phyloP scores from a whole-genome alignment of 2,113 vertebrate genomes.

The Melanerpes aurifrons region DNA sequence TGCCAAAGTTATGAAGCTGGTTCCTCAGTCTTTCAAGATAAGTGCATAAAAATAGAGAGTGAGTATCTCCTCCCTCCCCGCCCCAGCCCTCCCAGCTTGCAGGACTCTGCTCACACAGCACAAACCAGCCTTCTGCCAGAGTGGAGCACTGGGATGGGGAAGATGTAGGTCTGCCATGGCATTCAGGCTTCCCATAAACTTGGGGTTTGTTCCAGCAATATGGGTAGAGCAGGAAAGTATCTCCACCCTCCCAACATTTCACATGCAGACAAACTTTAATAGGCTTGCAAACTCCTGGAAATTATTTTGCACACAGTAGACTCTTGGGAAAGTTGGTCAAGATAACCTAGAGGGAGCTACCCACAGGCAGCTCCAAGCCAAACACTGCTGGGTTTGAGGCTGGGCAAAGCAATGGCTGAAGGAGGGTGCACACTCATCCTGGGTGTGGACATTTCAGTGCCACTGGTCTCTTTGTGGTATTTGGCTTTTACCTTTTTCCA shows the following conservation, averaged over 20 bases:
- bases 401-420: neutral
- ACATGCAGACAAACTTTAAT: neutral
- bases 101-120: neutral
- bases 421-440: neutral
- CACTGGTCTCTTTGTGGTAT: neutral
- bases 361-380: neutral
- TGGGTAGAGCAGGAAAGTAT: neutral
- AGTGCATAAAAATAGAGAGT: neutral
- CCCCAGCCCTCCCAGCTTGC: neutral
- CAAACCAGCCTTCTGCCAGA: neutral
- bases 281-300: neutral
- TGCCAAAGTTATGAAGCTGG: neutral
- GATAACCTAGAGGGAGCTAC: neutral
- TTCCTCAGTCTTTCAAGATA: conserved; percentile 1
- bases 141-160: rapidly evolving
- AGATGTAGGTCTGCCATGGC: neutral
- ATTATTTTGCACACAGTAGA: neutral
- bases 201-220: neutral
- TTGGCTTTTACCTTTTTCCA: neutral
- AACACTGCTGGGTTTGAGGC: neutral
- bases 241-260: neutral
- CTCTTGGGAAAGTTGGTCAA: neutral
- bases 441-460: neutral
- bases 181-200: neutral
- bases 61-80: neutral